A percentile compares a stretch with the other conserved stretches of the same genome.
These are phyloP conservation scores for Drosophila seguyi DNA, from an alignment of 1,140 invertebrate genomes.

Conservation along the genomic window DNA sequence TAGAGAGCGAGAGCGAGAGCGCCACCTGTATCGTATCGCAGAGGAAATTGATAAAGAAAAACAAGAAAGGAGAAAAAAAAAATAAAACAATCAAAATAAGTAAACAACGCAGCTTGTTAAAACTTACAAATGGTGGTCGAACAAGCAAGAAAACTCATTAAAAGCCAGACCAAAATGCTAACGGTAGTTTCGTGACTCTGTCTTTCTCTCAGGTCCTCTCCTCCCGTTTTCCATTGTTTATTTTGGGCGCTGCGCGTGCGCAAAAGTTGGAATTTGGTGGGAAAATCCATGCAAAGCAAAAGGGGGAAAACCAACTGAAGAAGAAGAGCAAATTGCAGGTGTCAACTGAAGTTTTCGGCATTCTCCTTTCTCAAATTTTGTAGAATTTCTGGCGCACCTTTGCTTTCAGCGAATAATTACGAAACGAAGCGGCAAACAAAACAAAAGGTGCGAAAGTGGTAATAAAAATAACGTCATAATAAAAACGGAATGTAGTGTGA, in stretches of 20 bases:
- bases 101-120: conserved; percentile 66
- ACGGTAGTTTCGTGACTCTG: conserved; percentile 66
- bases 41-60: conserved; percentile 56
- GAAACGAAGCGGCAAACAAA: conserved; percentile 22
- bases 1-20: conserved; percentile 18
- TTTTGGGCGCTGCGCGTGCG: conserved; percentile 58
- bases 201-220: conserved; percentile 8
- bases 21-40: conserved; percentile 34
- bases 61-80: conserved; percentile 34
- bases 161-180: conserved; percentile 52
- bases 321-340: conserved; percentile 49
- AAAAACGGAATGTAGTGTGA: conserved; percentile 21
- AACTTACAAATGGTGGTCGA: conserved; percentile 71
- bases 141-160: conserved; percentile 74
- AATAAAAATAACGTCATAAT: conserved; percentile 25
- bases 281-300: conserved; percentile 31
- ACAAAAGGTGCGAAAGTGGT: conserved; percentile 47
- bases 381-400: conserved; percentile 50
- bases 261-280: conserved; percentile 40
- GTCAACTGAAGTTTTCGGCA: conserved; percentile 41
- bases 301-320: conserved; percentile 2
- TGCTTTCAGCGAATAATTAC: conserved; percentile 58
- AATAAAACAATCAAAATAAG: conserved; percentile 63
- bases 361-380: conserved; percentile 25
- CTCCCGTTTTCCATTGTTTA: conserved; percentile 26